These are phyloP conservation scores for Amphiprion clarkii DNA, from an alignment of 2,797 vertebrate species.

Conservation along the genomic window DNA sequence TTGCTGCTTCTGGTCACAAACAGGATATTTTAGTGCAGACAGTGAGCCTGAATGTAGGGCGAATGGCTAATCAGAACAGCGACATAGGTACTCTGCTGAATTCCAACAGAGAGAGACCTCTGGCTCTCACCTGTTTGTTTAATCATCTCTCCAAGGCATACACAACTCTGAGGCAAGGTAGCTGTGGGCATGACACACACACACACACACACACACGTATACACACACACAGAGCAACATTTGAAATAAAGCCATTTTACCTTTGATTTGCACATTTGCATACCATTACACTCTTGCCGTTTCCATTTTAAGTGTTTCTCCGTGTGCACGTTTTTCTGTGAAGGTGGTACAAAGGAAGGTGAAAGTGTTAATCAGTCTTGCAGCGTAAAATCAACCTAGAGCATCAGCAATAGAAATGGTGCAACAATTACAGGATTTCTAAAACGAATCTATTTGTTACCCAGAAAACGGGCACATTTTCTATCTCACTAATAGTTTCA, in stretches of 20 bases:
- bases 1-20: constrained; percentile 35
- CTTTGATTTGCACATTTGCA: constrained; percentile 1
- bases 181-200: constrained; percentile 53
- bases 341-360: not conserved
- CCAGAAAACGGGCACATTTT: not conserved
- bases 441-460: not conserved
- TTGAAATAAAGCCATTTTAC: constrained; percentile 4
- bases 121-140: constrained; percentile 64
- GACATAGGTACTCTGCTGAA: constrained; percentile 44
- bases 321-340: not conserved
- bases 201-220: not conserved
- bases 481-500: not conserved
- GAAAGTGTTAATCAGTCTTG: not conserved
- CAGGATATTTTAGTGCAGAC: constrained; percentile 14
- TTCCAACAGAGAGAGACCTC: constrained; percentile 55
- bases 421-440: not conserved
- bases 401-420: too few relatives aligned
- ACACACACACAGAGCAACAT: not conserved
- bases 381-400: too few relatives aligned
- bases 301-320: not conserved
- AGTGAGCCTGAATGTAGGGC: constrained; percentile 18
- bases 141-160: constrained; percentile 72
- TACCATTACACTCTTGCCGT: not conserved
- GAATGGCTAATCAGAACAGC: constrained; percentile 46
- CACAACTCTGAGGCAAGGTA: constrained; percentile 56